Percentiles rank a stretch among this genome's conserved stretches.
Evolutionary conservation across 2,113 vertebrate species (phyloP).

Genomic region (Dendropsophus ebraccatus): DNA sequence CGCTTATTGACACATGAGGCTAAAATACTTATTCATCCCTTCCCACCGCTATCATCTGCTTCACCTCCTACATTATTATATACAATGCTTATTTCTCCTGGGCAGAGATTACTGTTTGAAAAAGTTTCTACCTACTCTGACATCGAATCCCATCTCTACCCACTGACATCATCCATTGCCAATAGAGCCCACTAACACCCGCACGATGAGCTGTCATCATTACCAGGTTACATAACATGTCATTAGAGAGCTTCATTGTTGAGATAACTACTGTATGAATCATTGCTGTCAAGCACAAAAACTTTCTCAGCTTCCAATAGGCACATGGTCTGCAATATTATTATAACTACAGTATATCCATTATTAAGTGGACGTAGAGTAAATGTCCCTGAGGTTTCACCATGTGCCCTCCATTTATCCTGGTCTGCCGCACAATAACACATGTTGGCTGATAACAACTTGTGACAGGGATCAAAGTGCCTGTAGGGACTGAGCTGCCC

Average conservation of each 20-base stretch:
- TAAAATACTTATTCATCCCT: conserved; percentile 1
- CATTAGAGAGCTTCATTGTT: neutral
- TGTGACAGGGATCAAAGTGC: neutral
- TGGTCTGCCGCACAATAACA: neutral
- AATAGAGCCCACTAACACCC: conserved; percentile 9
- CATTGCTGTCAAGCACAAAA: conserved; percentile 4
- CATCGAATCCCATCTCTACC: conserved; percentile 11
- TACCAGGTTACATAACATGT: conserved; percentile 9
- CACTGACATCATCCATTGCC: conserved; percentile 31
- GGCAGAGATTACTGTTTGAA: neutral
- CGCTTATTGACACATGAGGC: neutral
- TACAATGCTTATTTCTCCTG: neutral
- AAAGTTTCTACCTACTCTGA: conserved; percentile 10
- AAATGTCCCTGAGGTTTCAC: neutral
- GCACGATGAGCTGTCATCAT: neutral
- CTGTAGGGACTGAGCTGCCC: neutral
- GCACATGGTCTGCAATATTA: neutral
- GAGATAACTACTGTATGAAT: neutral
- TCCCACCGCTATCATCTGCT: conserved; percentile 37
- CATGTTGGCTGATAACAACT: neutral
- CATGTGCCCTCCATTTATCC: neutral
- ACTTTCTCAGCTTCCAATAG: neutral
- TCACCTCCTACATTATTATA: conserved; percentile 15
- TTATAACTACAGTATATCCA: neutral
- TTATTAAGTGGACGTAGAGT: neutral